Evolutionary conservation across 2,113 vertebrate species (phyloP), one percentile per base, ranked within the genome.

Genomic region (sheep (Ovis aries)): DNA sequence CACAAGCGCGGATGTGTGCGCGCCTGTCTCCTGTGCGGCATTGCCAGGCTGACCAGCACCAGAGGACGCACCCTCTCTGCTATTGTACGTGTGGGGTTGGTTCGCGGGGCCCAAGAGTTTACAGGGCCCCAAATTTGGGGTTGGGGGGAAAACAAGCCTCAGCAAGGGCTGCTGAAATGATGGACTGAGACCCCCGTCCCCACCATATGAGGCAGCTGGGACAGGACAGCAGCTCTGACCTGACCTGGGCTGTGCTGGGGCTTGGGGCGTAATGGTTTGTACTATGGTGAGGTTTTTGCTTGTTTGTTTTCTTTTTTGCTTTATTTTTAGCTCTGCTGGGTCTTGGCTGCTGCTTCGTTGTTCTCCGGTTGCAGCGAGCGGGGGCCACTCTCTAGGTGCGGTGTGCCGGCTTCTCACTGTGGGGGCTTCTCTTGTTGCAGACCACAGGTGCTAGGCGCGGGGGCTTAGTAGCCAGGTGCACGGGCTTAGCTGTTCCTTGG

Each of bases 1-100:
- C 31, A 29, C 36, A 31, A 31, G 1, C 8, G 7, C 19, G 11
- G n/a, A 48, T 10, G 36, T 3, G 43, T 25, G 36, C 13, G 36
- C 3, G 1, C 0, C 9, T 40, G 36, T 43, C 5, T 11, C 33
- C 1, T 40, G 29, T 10, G 27, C 0, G 1, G 27, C 4, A 45
- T 2, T 0, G 21, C n/a, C 59, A 3, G 36, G 93, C 59, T 3
- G 0, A 36, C 52, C 6, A 13, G 31, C 7, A 1, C 82, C 43
- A 1, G 45, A 82, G 53, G 6, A 7, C 2, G 48, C 1, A 5
- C 31, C 21, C 67, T 31, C 33, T 27, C 62, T 4, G 3, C 59
- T 40, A 12, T 2, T 57, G 62, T 82, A 19, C 12, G 2, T 4
- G 6, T 12, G 57, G 48, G 27, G 10, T 14, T 25, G 27, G 10